Conservation (phyloP, 2,113 vertebrate genomes). For the Centropristis striata region DNA sequence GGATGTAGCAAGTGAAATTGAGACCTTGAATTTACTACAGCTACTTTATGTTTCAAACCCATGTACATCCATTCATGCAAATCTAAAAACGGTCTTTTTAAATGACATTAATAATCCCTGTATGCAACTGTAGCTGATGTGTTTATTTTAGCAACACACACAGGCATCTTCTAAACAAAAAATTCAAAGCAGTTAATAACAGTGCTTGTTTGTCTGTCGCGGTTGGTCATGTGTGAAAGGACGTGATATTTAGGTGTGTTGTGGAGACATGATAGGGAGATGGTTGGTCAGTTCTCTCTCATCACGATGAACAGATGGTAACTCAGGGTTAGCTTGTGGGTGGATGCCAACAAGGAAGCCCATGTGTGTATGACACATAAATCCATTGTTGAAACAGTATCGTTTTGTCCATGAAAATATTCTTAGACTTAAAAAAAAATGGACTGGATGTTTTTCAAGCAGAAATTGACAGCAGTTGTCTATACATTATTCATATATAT, state of each 20-base stretch:
- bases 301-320: conserved; percentile 85
- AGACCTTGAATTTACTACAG: neutral
- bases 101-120: neutral
- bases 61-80: neutral
- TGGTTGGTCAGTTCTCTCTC: conserved; percentile 72
- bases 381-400: conserved; percentile 50
- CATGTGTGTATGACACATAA: conserved; percentile 62
- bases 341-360: conserved; percentile 77
- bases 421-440: conserved; percentile 3
- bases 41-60: neutral
- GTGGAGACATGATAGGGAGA: conserved; percentile 69
- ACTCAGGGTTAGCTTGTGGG: conserved; percentile 79
- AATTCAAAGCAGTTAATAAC: conserved; percentile 18
- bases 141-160: neutral
- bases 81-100: neutral
- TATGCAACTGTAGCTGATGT: neutral
- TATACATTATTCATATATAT: conserved; percentile 17
- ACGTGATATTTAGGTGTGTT: conserved; percentile 69
- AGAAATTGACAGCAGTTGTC: conserved; percentile 3
- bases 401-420: conserved; percentile 33
- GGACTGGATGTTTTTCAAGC: neutral
- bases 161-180: neutral
- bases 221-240: conserved; percentile 57
- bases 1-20: neutral
- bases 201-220: conserved; percentile 29